Percentiles rank a stretch among this genome's conserved stretches.
Conservation (phyloP, 2,797 vertebrate genomes). For the Morelia viridis region DNA sequence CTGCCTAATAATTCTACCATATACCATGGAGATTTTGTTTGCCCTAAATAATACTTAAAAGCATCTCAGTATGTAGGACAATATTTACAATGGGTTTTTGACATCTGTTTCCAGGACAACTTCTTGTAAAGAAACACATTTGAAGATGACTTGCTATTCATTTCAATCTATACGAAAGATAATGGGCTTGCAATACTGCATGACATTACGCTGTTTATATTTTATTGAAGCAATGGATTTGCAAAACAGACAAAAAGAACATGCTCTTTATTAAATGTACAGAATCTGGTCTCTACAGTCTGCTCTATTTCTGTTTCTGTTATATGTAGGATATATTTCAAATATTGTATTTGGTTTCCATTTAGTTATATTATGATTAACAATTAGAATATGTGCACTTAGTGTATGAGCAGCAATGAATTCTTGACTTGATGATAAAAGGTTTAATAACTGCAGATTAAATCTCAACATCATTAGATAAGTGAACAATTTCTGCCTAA, state of each 20-base stretch:
- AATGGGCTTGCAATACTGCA: neutral
- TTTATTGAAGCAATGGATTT: neutral
- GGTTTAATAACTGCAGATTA: slow-evolving; percentile 25
- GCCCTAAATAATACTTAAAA: neutral
- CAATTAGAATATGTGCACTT: slow-evolving; percentile 18
- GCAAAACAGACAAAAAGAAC: slow-evolving; percentile 15
- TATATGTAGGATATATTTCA: slow-evolving; percentile 15
- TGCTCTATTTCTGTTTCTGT: slow-evolving; percentile 6
- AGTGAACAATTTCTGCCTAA: slow-evolving; percentile 20
- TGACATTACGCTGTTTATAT: neutral
- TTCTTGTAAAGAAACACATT: neutral
- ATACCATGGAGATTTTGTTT: neutral
- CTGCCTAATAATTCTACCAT: too few relatives aligned
- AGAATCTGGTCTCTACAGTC: slow-evolving; percentile 22
- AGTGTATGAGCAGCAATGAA: neutral
- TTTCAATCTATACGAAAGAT: neutral
- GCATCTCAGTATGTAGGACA: neutral
- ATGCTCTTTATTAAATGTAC: slow-evolving; percentile 23
- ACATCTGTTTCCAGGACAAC: neutral
- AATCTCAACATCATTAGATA: slow-evolving; percentile 34
- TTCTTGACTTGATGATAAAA: slow-evolving; percentile 26
- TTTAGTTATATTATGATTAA: slow-evolving; percentile 33
- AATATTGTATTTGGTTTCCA: slow-evolving; percentile 10
- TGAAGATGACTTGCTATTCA: neutral
- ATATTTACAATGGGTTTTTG: neutral